Evolutionary conservation across 2,888 invertebrate species (phyloP).

Genomic region (Amaurobius ferox): DNA sequence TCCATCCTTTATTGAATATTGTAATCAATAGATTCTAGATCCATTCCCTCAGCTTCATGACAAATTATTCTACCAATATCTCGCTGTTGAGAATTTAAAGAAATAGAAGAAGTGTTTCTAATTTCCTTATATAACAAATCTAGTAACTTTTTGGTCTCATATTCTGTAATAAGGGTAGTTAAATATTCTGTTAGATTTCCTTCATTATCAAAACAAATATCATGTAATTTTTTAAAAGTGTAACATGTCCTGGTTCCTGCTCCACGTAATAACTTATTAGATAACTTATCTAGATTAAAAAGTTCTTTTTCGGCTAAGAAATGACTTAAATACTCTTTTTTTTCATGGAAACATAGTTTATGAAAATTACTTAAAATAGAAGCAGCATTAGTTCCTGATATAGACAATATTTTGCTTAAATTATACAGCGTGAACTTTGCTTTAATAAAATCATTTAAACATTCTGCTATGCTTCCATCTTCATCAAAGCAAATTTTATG

Average conservation of each 20-base stretch:
- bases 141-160: no score
- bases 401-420: constrained; percentile 14
- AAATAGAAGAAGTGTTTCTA: constrained; percentile 14
- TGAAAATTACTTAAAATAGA: constrained; percentile 21
- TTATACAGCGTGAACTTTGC: background rate
- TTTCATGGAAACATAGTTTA: constrained; percentile 17
- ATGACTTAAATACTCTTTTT: no score
- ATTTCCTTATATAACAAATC: background rate
- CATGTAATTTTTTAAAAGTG: no score
- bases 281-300: no score
- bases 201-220: no score
- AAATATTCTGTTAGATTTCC: no score
- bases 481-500: no score
- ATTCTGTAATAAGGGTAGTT: no score
- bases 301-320: no score
- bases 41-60: constrained; percentile 22
- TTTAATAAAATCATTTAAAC: constrained; percentile 21
- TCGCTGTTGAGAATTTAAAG: background rate
- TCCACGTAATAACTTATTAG: no score
- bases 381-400: constrained; percentile 15
- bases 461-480: background rate
- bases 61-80: constrained; percentile 26
- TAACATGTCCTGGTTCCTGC: no score
- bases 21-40: constrained; percentile 18
- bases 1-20: constrained; percentile 2